phyloP scores from a whole-genome alignment of 1,140 invertebrate species.

The Papilio polytes region DNA sequence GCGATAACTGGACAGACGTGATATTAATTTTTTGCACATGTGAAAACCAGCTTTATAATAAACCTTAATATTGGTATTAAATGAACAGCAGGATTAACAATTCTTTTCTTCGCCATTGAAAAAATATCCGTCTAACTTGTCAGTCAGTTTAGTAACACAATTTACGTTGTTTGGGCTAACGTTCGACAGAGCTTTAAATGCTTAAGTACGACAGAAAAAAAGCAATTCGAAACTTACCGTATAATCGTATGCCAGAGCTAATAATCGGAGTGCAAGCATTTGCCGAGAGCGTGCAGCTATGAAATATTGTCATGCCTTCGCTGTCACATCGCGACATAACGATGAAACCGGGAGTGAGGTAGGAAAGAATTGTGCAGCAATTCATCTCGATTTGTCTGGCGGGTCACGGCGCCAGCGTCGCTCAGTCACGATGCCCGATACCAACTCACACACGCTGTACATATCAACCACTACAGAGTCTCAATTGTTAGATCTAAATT shows the following conservation, averaged over 20 bases:
- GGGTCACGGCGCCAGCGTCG: constrained; percentile 62
- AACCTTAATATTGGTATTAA: constrained; percentile 27
- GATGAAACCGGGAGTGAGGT: constrained; percentile 48
- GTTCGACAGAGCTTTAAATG: neutral
- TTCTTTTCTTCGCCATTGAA: too few species aligned
- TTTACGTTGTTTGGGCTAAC: neutral
- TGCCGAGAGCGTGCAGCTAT: constrained; percentile 43
- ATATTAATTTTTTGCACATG: constrained; percentile 41
- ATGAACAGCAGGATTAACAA: constrained; percentile 7
- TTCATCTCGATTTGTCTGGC: constrained; percentile 80
- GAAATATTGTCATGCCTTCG: constrained; percentile 58
- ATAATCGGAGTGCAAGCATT: neutral
- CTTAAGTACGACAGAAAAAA: neutral
- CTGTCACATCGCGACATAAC: constrained; percentile 57
- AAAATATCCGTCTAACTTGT: neutral
- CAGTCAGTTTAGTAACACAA: neutral
- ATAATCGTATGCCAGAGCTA: neutral
- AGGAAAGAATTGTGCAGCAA: constrained; percentile 65
- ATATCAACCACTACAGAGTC: constrained; percentile 37
- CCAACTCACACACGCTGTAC: constrained; percentile 46
- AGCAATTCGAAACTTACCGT: neutral
- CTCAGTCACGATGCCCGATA: constrained; percentile 62
- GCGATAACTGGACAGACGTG: constrained; percentile 42
- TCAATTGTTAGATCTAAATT: neutral
- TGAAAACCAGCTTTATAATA: constrained; percentile 23